Conservation (phyloP, 2,888 invertebrate species). For the Gerris lacustris region DNA sequence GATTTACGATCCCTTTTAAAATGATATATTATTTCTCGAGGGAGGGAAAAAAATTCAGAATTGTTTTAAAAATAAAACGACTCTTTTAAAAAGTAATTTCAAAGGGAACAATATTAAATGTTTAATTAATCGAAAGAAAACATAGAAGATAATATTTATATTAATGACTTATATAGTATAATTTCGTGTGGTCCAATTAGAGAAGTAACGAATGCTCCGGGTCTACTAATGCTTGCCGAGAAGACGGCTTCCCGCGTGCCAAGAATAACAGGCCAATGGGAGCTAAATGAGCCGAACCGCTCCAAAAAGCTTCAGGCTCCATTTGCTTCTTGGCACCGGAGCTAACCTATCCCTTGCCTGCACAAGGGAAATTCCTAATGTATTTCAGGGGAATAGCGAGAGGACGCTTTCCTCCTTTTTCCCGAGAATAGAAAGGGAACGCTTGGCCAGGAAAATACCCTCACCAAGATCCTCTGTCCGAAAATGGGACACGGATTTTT, state of each 20-base stretch:
- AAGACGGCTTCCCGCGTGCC: background rate
- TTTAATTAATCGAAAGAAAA: background rate
- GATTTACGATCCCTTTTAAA: background rate
- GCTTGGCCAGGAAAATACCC: background rate
- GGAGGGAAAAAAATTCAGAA: background rate
- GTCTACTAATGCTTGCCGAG: background rate
- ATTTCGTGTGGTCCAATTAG: background rate
- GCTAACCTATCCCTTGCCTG: background rate
- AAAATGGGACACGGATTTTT: background rate
- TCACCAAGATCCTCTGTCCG: background rate
- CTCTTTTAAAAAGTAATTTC: too few relatives aligned
- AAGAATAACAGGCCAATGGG: constrained; percentile 5
- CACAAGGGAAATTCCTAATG: background rate
- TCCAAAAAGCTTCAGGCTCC: constrained; percentile 5
- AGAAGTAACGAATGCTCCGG: background rate
- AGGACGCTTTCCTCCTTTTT: background rate
- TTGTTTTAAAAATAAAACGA: too few relatives aligned
- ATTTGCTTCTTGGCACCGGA: background rate
- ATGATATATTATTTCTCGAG: background rate
- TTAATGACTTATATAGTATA: background rate
- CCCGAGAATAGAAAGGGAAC: background rate
- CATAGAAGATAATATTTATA: background rate
- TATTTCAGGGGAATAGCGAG: background rate
- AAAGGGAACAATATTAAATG: background rate
- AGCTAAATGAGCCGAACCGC: constrained; percentile 1